A percentile compares a stretch with the other conserved stretches of the same genome.
Conservation (phyloP, 2,797 vertebrate species). For the Heterohyrax brucei region DNA sequence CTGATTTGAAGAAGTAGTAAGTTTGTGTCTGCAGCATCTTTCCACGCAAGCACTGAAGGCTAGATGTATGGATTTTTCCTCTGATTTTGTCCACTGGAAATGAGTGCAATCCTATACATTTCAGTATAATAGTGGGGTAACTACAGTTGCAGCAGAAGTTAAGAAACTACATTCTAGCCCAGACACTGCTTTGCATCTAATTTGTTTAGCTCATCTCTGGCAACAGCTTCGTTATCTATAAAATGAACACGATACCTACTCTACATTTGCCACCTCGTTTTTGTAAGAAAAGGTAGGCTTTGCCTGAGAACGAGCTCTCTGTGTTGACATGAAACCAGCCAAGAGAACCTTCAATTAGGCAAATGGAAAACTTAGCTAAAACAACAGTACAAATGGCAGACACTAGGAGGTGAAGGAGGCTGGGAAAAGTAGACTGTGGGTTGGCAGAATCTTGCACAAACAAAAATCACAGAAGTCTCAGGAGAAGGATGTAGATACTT, state of each 20-base stretch:
- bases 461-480: not conserved
- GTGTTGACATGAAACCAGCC: not conserved
- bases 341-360: not conserved
- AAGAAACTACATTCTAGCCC: conserved; percentile 12
- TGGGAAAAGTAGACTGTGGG: not conserved
- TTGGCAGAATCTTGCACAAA: not conserved
- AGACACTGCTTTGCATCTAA: not conserved
- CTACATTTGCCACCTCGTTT: not conserved
- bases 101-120: not conserved
- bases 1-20: not conserved
- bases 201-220: conserved; percentile 31
- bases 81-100: not conserved
- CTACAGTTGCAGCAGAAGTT: not conserved
- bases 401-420: not conserved
- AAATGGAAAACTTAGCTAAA: not conserved
- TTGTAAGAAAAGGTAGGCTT: not conserved
- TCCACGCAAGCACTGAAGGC: not conserved
- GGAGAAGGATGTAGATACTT: not conserved
- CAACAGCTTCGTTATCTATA: conserved; percentile 20
- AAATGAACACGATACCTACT: not conserved
- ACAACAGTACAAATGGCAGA: not conserved
- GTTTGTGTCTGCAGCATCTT: not conserved
- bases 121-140: not conserved
- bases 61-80: not conserved
- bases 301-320: not conserved